A percentile compares a stretch with the other conserved stretches of the same genome.
Evolutionary conservation across 92 coral and sea anemone species (phyloP).

Genomic region (Scolanthus callimorphus): DNA sequence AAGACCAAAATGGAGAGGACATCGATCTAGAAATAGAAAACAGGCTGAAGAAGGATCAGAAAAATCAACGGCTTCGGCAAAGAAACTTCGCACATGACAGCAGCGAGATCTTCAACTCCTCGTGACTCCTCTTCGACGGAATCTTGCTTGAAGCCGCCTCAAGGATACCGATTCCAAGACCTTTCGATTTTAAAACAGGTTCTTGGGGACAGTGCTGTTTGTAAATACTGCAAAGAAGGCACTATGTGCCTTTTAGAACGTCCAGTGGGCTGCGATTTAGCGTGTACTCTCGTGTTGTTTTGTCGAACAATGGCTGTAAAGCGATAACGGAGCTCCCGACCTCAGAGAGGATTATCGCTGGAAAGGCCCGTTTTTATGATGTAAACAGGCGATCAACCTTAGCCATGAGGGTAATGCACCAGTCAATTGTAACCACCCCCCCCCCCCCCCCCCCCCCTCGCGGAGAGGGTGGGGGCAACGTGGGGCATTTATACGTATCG

Average conservation of each 20-base stretch:
- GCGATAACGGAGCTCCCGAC: conserved; percentile 25
- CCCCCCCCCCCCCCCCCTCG: too few species aligned
- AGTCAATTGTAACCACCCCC: too few species aligned
- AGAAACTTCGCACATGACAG: conserved; percentile 14
- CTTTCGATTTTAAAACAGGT: conserved; percentile 9
- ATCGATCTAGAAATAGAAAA: conserved; percentile 18
- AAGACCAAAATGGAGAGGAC: conserved; percentile 21
- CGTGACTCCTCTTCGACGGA: conserved; percentile 8
- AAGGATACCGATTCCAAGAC: conserved; percentile 36
- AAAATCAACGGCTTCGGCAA: conserved; percentile 20
- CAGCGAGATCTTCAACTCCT: background rate
- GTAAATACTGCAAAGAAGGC: conserved; percentile 26
- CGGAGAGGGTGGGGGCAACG: too few species aligned
- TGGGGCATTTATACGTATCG: too few species aligned
- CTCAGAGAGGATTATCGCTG: conserved; percentile 18
- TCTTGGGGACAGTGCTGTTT: conserved; percentile 28
- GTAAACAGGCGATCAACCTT: conserved; percentile 27
- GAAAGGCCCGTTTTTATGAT: conserved; percentile 34
- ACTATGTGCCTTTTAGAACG: conserved; percentile 23
- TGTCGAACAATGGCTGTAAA: conserved; percentile 29
- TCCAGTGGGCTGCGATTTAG: conserved; percentile 35
- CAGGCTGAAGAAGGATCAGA: conserved; percentile 4
- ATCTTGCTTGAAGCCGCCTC: conserved; percentile 4
- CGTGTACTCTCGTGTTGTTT: conserved; percentile 22
- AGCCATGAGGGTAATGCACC: conserved; percentile 34